Evolutionary conservation across 1,140 invertebrate genomes (phyloP), one percentile per base, ranked within the genome.

Genomic region (Oscheius sp.): DNA sequence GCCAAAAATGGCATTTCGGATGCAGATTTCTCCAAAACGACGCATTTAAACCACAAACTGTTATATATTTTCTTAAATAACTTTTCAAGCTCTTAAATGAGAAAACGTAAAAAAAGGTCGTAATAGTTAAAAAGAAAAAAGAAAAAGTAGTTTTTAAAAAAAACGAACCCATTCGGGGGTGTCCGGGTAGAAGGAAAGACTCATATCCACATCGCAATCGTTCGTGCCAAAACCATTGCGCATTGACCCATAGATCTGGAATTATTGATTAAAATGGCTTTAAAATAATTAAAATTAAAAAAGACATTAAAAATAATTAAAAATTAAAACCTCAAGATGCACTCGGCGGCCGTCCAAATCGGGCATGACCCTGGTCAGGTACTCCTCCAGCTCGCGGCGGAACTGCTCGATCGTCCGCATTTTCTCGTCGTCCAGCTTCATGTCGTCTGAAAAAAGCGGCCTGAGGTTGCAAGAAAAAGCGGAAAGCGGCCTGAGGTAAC

Each of bases 171-270:
- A 68, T 35, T 38, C 38, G 2, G 62, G 85, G 62, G 85, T 79
- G 71, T 80, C 76, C 69, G 90, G 88, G 75, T 90, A 88, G 68
- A 93, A 88, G 83, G 94, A 87, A 59, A 97, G 88, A 85, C 94
- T 97, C 87, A 97, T 91, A 86, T 98, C 95, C 79, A 96, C 91
- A 86, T 97, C 94, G 75, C 92, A 95, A 55, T 87, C 88, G 82
- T 93, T 89, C 45, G 91, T 90, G 3, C 92, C 94, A 87, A 97
- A 94, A 23, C 94, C 94, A 77, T 91, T 94, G 88, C 95, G 91
- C 29, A 93, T 96, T 1, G 94, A 97, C 0, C 95, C 95, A 69
- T 97, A 93, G 83, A 97, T 88, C 85, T 91, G 94, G 52, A 97
- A 7, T 26, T 26, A 7, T 7, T 55, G 7, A 26, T 55, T n/a